phyloP scores from a whole-genome alignment of 2,888 invertebrate species.

The Lithodes maja region DNA sequence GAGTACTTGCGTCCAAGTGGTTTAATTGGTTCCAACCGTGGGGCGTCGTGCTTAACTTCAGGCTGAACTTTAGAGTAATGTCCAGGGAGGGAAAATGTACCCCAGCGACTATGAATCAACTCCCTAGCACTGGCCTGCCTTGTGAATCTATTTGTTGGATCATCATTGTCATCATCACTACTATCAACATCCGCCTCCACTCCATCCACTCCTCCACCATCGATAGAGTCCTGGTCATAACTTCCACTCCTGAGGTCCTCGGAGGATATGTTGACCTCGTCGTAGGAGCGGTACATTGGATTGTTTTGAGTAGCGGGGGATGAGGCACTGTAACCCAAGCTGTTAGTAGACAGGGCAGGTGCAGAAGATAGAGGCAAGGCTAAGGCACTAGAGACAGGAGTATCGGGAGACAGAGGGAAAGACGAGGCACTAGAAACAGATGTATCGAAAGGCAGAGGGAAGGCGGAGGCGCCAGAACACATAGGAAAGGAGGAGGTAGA shows the following conservation, averaged over 20 bases:
- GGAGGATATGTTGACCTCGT: constrained; percentile 63
- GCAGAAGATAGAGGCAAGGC: neutral
- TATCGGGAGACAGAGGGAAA: neutral
- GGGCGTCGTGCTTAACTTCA: constrained; percentile 7
- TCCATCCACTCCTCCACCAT: constrained; percentile 38
- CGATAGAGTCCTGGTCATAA: constrained; percentile 50
- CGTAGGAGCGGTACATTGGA: constrained; percentile 67
- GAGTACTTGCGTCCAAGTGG: constrained; percentile 60
- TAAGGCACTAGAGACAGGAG: neutral
- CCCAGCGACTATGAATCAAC: constrained; percentile 9
- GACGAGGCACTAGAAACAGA: neutral
- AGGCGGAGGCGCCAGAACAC: neutral
- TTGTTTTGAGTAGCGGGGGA: constrained; percentile 49
- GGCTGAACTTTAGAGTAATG: constrained; percentile 11
- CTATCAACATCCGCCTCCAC: constrained; percentile 46
- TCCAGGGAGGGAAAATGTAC: constrained; percentile 13
- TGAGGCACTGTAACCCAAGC: constrained; percentile 30
- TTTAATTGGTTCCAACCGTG: constrained; percentile 6
- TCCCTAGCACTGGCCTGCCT: constrained; percentile 4
- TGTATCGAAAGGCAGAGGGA: neutral
- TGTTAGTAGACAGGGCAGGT: constrained; percentile 8
- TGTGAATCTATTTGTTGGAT: neutral
- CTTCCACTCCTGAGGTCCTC: constrained; percentile 53
- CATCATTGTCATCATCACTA: constrained; percentile 28
- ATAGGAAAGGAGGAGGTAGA: neutral